Base-by-base conservation (phyloP, 1,140 invertebrate genomes). In the Glomeris maerens region DNA sequence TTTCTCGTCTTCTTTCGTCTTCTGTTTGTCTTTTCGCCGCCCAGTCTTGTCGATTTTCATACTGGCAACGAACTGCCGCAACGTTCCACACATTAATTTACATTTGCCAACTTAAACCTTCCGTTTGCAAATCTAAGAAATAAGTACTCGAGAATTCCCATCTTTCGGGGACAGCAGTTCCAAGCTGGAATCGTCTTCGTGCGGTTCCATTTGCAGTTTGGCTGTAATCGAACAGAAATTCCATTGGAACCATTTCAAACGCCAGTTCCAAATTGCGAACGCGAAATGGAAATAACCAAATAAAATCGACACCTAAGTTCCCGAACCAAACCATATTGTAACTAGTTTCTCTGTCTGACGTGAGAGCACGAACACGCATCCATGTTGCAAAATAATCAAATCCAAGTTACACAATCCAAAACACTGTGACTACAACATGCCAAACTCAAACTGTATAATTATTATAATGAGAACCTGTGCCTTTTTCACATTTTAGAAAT, bases 1-100 rank as follows among this genome's bases (percentile, higher is more conserved):
- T 56, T 85, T 84, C 48, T 85, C 81, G 57, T 84, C 80, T 55
- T 84, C 81, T 60, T 83, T 83, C 17, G 73, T 75, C 61, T 80
- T 83, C 58, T 81, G 77, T 57, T 82, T 83, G 49, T 81, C 78
- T 58, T 78, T 71, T 55, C 80, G 78, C 42, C 75, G 70, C 21
- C 74, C 65, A 7, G 79, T 65, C 54, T 81, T 82, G 36, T 83
- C 78, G 44, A 69, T 68, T 59, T 75, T 81, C 2, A 74, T 70
- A 53, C 77, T 63, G 42, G 77, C 70, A 22, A 75, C 74, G 61
- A 77, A 78, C n/a, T n/a, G n/a, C n/a, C n/a, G n/a, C n/a, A n/a
- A 74, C 76, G 54, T 40, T 62, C 54, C 54, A 52, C 26, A 47
- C 23, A 50, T 2, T 44, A 21, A 20, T 1, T 44, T 22, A 20